Conservation (phyloP, 2,797 vertebrate genomes). For the Sylvilagus floridanus region DNA sequence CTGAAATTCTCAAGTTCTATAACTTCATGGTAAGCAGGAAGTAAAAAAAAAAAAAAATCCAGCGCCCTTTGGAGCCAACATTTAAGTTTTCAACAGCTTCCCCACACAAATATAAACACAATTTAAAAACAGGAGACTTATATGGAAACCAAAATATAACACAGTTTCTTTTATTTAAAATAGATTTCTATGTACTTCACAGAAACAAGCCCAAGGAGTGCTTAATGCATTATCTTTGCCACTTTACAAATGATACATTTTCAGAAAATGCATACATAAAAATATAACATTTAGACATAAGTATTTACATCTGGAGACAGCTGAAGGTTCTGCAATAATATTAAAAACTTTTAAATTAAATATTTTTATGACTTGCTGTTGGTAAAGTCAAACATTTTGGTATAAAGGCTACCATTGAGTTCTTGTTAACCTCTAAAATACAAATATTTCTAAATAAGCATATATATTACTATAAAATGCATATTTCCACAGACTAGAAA, state of each 20-base stretch:
- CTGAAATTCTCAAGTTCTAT: background rate
- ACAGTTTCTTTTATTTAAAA: conserved; percentile 84
- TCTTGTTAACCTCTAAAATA: conserved; percentile 79
- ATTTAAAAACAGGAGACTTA: conserved; percentile 55
- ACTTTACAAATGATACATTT: conserved; percentile 83
- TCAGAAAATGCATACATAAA: conserved; percentile 85
- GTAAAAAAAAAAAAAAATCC: background rate
- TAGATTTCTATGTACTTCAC: conserved; percentile 81
- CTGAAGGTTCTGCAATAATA: conserved; percentile 80
- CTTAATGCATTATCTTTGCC: conserved; percentile 85
- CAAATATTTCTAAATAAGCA: conserved; percentile 76
- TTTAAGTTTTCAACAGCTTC: conserved; percentile 5
- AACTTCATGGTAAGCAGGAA: background rate
- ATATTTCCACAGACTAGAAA: conserved; percentile 70
- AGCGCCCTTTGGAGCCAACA: background rate
- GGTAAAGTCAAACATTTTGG: conserved; percentile 79
- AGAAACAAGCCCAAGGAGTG: conserved; percentile 79
- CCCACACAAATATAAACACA: conserved; percentile 52
- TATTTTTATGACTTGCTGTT: conserved; percentile 79
- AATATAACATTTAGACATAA: conserved; percentile 87
- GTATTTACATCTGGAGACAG: conserved; percentile 86
- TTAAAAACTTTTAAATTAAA: conserved; percentile 85
- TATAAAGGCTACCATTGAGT: conserved; percentile 73
- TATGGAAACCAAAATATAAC: conserved; percentile 59
- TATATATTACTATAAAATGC: conserved; percentile 68